Base-by-base conservation (phyloP, 2,888 invertebrate species). In the Pycnomerus fuliginosus region DNA sequence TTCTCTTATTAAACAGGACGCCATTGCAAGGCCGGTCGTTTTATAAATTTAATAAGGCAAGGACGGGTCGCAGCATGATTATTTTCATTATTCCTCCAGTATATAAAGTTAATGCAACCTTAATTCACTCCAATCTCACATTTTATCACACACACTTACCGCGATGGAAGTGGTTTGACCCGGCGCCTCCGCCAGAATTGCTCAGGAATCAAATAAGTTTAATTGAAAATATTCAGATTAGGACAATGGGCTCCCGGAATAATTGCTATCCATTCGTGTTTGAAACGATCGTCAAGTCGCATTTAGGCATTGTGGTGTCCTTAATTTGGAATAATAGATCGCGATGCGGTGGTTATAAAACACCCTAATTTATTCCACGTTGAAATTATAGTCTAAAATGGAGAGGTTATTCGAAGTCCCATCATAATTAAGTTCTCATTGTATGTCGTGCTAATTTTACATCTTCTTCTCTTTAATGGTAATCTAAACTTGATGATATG, bases 371-470 rank as follows among this genome's bases (percentile, higher is more conserved):
- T 34, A 35, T 35, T 42, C 28, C 33, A 42, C 30, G 24, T 36
- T 25, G 35, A 36, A 37, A 37, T 44, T 32, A 32, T 22, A 44
- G 12, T 24, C 23, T 42, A 35, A 36, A 30, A 29, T 11, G 23
- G 25, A n/a, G 20, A 20, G 36, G 24, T 44, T 44, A 36, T 37
- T 44, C 20, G 23, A 37, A 38, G 33, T 32, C 32, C 39, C 24
- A 32, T 22, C 38, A 38, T 44, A 44, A 44, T 44, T 38, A 44
- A 29, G 39, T 30, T 39, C 31, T 39, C 39, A 44, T 44, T 44
- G 39, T 39, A 39, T 34, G 34, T 34, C 27, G 39, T 39, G 44
- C 44, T 44, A 44, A 44, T 44, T 44, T 44, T 35, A 44, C 44
- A 44, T 37, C 38, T 33, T 44, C 44, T 43, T 36, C 36, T 38